Evolutionary conservation across 23 tunicate species (phyloP).

Genomic region (Halocynthia roretzi): DNA sequence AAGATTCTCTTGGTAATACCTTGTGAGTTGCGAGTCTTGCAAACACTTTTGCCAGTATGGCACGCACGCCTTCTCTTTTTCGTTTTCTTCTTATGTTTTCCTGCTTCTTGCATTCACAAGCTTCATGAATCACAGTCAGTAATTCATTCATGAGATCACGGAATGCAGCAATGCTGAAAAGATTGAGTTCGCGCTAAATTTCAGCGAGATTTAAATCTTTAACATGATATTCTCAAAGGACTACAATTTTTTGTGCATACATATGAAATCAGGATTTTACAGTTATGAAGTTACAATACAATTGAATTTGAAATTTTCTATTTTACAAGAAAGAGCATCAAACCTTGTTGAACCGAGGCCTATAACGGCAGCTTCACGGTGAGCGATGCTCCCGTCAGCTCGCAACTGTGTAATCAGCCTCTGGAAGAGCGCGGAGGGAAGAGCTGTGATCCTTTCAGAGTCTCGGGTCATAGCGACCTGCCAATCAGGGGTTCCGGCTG

Average conservation of each 20-base stretch:
- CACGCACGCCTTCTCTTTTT: slow-evolving; percentile 58
- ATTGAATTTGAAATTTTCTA: no score
- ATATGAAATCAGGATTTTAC: no score
- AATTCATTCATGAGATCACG: slow-evolving; percentile 65
- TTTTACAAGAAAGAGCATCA: not conserved
- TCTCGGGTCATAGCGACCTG: slow-evolving; percentile 46
- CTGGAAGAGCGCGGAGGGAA: slow-evolving; percentile 47
- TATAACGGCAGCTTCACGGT: slow-evolving; percentile 51
- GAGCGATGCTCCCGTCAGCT: slow-evolving; percentile 16
- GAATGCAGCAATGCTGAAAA: slow-evolving; percentile 35
- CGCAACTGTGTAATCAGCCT: slow-evolving; percentile 31
- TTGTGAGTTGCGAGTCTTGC: slow-evolving; percentile 60
- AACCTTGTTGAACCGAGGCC: slow-evolving; percentile 77
- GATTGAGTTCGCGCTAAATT: no score
- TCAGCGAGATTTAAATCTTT: no score
- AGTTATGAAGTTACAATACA: no score
- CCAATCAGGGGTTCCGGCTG: slow-evolving; percentile 93
- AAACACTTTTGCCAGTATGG: slow-evolving; percentile 45
- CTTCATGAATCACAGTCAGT: slow-evolving; percentile 51
- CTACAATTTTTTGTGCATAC: no score
- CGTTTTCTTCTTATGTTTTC: slow-evolving; percentile 75
- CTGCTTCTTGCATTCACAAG: slow-evolving; percentile 51
- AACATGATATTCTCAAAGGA: no score
- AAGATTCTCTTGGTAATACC: not conserved
- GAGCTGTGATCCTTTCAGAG: slow-evolving; percentile 37